Evolutionary conservation across 2,888 invertebrate species (phyloP), one percentile per base, ranked within the genome.

Genomic region (Cenopis cana): DNA sequence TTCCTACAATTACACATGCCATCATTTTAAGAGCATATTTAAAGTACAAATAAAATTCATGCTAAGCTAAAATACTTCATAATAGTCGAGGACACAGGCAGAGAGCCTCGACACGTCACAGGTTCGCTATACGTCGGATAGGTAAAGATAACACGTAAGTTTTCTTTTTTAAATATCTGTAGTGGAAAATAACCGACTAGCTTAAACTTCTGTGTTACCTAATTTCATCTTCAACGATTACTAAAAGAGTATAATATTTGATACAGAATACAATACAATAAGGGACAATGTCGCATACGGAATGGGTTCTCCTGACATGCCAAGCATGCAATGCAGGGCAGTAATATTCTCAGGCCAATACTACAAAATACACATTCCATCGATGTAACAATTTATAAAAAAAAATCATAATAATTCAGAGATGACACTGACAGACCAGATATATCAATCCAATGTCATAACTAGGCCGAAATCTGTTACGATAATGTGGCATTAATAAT

Each of bases 251-350:
- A 24, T n/a, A n/a, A n/a, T n/a, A n/a, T n/a, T n/a, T n/a, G n/a
- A n/a, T n/a, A n/a, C n/a, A n/a, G n/a, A n/a, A n/a, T n/a, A n/a
- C n/a, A 66, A 20, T 74, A 76, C 24, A 60, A 62, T 69, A 83
- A 86, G 82, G 81, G 77, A 56, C 78, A 78, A 77, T 77, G 73
- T 78, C 62, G 76, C 75, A 76, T 77, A 81, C 77, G 77, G 77
- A 80, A 75, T 77, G 49, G 62, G 74, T 75, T 78, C 66, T 81
- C 79, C 79, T 83, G 78, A 82, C 84, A 86, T 85, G 84, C 86
- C 80, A 79, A 56, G 76, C 88, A 87, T 87, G 88, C 88, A 78
- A 24, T 24, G 24, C 24, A 1, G 24, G 77, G 73, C 72, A 46
- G 71, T 17, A 36, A 69, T 74, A 75, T 73, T 74, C 62, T 74